Conservation (phyloP, 2,888 invertebrate genomes). For the Thumatha senex region DNA sequence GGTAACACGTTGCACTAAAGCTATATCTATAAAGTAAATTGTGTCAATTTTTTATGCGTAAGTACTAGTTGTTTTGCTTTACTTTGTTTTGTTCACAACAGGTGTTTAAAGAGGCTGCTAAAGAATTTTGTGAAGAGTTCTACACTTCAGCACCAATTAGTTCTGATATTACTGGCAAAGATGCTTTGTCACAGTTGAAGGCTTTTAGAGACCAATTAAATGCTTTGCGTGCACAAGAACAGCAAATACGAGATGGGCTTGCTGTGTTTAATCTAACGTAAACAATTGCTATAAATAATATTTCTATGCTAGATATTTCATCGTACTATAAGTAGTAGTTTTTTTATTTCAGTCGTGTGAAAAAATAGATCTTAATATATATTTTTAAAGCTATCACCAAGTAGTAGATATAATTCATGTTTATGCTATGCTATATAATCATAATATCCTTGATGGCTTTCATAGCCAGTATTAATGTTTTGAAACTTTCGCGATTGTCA, state of each 20-base stretch:
- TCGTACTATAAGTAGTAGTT: too few relatives aligned
- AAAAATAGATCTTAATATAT: too few relatives aligned
- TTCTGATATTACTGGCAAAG: slow-evolving; percentile 81
- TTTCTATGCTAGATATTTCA: too few relatives aligned
- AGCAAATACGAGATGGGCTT: slow-evolving; percentile 87
- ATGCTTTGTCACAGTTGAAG: slow-evolving; percentile 83
- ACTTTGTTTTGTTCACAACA: slow-evolving; percentile 25
- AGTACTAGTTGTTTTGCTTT: too few relatives aligned
- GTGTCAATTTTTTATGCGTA: too few relatives aligned
- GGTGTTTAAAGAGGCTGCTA: slow-evolving; percentile 87
- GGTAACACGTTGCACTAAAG: slow-evolving; percentile 55
- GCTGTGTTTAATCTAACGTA: slow-evolving; percentile 89
- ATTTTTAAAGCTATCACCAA: too few relatives aligned
- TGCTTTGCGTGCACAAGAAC: slow-evolving; percentile 85
- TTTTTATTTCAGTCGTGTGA: too few relatives aligned
- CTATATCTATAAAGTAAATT: not conserved
- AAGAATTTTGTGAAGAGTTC: slow-evolving; percentile 87
- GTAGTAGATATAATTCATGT: too few relatives aligned
- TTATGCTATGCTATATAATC: too few relatives aligned
- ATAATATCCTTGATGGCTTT: too few relatives aligned
- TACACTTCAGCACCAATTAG: slow-evolving; percentile 86
- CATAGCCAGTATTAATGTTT: too few relatives aligned
- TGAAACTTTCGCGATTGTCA: too few relatives aligned
- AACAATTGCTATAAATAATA: slow-evolving; percentile 12
- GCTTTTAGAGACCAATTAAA: slow-evolving; percentile 80